Evolutionary conservation across 2,888 invertebrate genomes (phyloP).

Genomic region (Andricus quercusramuli): DNA sequence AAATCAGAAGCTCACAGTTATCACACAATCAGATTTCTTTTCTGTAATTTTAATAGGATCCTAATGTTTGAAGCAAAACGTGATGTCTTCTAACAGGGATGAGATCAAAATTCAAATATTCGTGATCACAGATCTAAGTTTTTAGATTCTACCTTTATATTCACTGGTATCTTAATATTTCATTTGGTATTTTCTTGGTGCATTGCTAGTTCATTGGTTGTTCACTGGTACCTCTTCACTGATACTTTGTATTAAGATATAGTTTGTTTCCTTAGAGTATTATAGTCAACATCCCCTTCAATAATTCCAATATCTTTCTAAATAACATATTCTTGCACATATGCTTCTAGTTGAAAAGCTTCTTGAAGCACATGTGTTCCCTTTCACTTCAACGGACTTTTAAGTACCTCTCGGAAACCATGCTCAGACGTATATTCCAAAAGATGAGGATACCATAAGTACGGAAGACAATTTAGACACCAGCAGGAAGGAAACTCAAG

Average conservation of each 20-base stretch:
- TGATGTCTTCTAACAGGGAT: background rate
- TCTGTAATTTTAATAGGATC: background rate
- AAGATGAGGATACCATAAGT: slow-evolving; percentile 5
- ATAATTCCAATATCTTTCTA: background rate
- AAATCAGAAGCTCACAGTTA: background rate
- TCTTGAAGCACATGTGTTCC: background rate
- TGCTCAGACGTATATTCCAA: background rate
- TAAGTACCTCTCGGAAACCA: background rate
- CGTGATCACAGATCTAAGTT: slow-evolving; percentile 15
- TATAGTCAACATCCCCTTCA: background rate
- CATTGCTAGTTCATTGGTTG: background rate
- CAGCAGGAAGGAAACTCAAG: background rate
- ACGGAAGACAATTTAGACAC: background rate
- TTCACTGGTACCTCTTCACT: slow-evolving; percentile 5
- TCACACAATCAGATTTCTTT: background rate
- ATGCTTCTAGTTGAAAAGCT: background rate
- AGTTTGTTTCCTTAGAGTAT: background rate
- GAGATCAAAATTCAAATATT: background rate
- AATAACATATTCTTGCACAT: background rate
- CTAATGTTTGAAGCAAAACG: background rate
- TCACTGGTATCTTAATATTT: slow-evolving; percentile 13
- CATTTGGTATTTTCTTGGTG: background rate
- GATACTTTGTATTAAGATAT: background rate
- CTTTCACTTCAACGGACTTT: background rate
- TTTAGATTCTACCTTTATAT: background rate